Conservation (phyloP, 2,797 vertebrate species). For the Danio choprae region DNA sequence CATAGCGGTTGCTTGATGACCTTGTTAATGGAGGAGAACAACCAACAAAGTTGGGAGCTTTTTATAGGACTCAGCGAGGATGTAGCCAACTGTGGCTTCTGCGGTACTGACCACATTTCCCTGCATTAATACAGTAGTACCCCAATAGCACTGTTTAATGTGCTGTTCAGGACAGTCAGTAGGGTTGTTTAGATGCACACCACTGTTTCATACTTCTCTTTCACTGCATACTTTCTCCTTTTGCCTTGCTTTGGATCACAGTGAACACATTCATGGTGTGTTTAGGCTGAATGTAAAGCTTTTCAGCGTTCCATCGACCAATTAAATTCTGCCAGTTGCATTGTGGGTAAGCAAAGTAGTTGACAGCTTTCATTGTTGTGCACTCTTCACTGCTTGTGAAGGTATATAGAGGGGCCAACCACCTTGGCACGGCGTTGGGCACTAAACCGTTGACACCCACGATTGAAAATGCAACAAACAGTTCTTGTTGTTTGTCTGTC, state of each 20-base stretch:
- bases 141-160: slow-evolving; percentile 9
- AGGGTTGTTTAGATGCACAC: neutral
- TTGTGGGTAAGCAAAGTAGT: slow-evolving; percentile 46
- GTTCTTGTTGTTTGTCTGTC: slow-evolving; percentile 37
- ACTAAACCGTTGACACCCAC: slow-evolving; percentile 44
- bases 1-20: slow-evolving; percentile 55
- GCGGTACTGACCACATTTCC: slow-evolving; percentile 2
- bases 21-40: slow-evolving; percentile 54
- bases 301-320: slow-evolving; percentile 42
- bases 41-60: slow-evolving; percentile 46
- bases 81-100: slow-evolving; percentile 20
- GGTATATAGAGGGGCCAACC: slow-evolving; percentile 29
- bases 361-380: slow-evolving; percentile 46
- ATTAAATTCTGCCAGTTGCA: slow-evolving; percentile 39
- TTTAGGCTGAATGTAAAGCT: slow-evolving; percentile 44
- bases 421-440: slow-evolving; percentile 34
- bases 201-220: neutral
- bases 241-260: slow-evolving; percentile 8
- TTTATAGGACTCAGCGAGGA: slow-evolving; percentile 38
- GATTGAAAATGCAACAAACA: slow-evolving; percentile 49
- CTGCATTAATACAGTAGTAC: neutral
- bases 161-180: neutral
- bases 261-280: slow-evolving; percentile 27
- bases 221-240: neutral
- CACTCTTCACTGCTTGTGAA: slow-evolving; percentile 18